These are phyloP conservation scores for Lepidostoma basale DNA, from an alignment of 1,140 invertebrate genomes.

Conservation along the genomic window DNA sequence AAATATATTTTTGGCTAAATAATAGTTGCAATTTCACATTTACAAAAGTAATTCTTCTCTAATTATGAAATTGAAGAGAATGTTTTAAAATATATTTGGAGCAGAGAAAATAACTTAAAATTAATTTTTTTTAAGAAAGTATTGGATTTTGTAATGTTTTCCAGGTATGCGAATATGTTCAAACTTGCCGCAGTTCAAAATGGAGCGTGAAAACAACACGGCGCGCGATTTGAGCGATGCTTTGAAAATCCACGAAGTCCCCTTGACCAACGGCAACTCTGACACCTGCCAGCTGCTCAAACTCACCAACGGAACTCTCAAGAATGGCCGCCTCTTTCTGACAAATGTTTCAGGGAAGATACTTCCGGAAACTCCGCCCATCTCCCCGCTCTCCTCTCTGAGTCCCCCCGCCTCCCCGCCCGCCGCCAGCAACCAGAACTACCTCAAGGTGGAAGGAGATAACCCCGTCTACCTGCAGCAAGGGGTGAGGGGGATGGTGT, in stretches of 20 bases:
- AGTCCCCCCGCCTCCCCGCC: slow-evolving; percentile 42
- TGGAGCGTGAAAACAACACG: slow-evolving; percentile 33
- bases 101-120: too few species aligned
- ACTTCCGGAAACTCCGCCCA: slow-evolving; percentile 33
- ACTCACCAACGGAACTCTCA: slow-evolving; percentile 1
- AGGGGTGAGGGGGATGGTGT: not conserved
- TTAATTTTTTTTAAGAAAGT: too few species aligned
- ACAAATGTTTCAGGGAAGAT: slow-evolving; percentile 8
- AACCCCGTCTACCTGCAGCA: not conserved
- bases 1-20: too few species aligned
- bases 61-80: too few species aligned
- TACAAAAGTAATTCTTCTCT: not conserved
- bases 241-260: not conserved
- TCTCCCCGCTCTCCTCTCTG: slow-evolving; percentile 28
- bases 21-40: too few species aligned
- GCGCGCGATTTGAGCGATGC: not conserved
- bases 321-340: not conserved
- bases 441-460: not conserved
- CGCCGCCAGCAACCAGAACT: not conserved
- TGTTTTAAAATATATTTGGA: too few species aligned
- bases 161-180: slow-evolving; percentile 2
- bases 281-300: slow-evolving; percentile 13
- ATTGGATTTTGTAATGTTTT: too few species aligned
- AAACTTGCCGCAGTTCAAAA: slow-evolving; percentile 35
- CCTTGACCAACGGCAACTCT: not conserved